These are phyloP conservation scores for Diabrotica virgifera DNA, from an alignment of 1,140 invertebrate species.

Conservation along the genomic window DNA sequence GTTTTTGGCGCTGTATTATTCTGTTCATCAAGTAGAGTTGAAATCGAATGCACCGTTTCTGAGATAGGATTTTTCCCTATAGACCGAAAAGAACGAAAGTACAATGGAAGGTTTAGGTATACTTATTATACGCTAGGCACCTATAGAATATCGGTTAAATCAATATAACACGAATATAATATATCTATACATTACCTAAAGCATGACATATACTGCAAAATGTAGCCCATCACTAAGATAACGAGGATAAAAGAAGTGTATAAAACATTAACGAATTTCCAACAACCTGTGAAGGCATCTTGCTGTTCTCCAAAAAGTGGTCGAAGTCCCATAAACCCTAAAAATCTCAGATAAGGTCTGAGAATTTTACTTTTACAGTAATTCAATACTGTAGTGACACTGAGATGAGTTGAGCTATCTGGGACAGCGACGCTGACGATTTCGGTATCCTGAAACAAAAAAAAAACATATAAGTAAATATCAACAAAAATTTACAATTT, in stretches of 20 bases:
- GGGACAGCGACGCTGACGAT: conserved; percentile 5
- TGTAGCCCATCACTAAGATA: conserved; percentile 66
- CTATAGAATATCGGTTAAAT: too few species aligned
- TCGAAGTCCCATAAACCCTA: conserved; percentile 70
- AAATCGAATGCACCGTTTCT: too few species aligned
- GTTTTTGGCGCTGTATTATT: too few species aligned
- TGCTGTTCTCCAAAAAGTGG: conserved; percentile 62
- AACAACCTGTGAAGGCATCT: conserved; percentile 51
- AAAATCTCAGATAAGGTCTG: conserved; percentile 67
- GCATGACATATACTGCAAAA: conserved; percentile 73
- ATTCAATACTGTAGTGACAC: conserved; percentile 70
- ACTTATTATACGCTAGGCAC: too few species aligned
- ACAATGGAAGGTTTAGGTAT: too few species aligned
- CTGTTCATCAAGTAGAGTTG: too few species aligned
- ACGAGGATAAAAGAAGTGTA: conserved; percentile 61
- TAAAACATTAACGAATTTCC: conserved; percentile 61
- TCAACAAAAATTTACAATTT: too few species aligned
- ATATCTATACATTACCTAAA: conserved; percentile 51
- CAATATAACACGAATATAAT: too few species aligned
- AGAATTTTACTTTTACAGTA: conserved; percentile 79
- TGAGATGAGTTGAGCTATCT: conserved; percentile 37
- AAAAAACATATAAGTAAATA: too few species aligned
- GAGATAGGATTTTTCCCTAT: too few species aligned
- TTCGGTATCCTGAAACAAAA: not conserved
- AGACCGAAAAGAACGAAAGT: too few species aligned